These are phyloP conservation scores for Muscicapa comitata DNA, from an alignment of 2,797 vertebrate species.

Conservation along the genomic window DNA sequence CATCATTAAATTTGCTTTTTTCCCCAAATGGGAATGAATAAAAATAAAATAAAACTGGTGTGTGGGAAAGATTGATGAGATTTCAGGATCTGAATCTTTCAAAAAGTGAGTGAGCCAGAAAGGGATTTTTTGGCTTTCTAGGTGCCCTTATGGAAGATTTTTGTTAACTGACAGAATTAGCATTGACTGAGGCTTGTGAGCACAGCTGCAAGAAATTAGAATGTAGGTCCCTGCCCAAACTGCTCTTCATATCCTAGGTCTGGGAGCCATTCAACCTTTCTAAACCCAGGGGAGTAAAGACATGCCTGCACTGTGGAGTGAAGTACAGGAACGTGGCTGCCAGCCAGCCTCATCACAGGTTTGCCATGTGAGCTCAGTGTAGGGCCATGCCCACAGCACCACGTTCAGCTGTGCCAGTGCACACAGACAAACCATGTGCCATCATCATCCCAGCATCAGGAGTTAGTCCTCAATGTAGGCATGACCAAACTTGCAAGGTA, in stretches of 20 bases:
- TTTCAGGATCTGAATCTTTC: background rate
- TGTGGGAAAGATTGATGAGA: background rate
- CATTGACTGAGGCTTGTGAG: background rate
- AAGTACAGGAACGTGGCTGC: background rate
- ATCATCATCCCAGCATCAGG: background rate
- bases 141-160: background rate
- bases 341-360: background rate
- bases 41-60: background rate
- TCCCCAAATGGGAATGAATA: background rate
- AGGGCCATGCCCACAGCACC: background rate
- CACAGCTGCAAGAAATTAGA: background rate
- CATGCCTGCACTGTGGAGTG: background rate
- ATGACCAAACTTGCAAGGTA: background rate
- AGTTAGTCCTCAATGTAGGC: background rate
- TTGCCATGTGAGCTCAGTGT: fast-evolving
- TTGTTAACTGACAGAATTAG: background rate
- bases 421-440: fast-evolving
- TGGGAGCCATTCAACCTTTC: background rate
- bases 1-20: background rate
- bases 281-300: background rate
- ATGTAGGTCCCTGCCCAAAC: background rate
- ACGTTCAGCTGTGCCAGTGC: fast-evolving
- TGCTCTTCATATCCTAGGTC: background rate
- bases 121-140: background rate
- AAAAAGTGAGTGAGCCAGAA: background rate